phyloP scores from a whole-genome alignment of 2,797 vertebrate genomes.

The Lemur catta region DNA sequence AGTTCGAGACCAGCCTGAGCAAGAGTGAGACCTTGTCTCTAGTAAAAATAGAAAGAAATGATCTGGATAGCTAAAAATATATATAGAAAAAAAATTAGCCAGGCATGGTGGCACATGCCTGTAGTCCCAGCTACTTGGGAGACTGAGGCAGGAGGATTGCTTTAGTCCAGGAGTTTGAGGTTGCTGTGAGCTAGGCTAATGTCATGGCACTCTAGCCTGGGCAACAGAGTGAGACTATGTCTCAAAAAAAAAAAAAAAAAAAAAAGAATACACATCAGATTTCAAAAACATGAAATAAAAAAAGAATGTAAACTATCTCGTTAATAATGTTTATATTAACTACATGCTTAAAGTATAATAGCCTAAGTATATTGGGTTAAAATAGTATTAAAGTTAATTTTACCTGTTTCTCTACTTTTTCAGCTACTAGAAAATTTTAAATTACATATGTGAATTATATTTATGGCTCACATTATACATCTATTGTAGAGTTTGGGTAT shows the following conservation, averaged over 20 bases:
- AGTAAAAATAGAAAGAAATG: no score
- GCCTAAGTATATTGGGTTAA: not conserved
- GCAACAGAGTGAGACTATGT: no score
- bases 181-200: no score
- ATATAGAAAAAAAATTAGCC: no score
- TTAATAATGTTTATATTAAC: not conserved
- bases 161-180: no score
- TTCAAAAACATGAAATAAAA: not conserved
- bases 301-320: not conserved
- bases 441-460: not conserved
- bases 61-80: no score
- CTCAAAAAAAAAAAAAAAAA: constrained; percentile 2
- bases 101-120: no score
- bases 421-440: not conserved
- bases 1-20: no score
- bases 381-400: not conserved
- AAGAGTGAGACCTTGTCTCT: no score
- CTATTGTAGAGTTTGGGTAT: not conserved
- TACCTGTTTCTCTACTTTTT: not conserved
- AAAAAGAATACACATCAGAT: not conserved
- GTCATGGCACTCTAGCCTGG: no score
- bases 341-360: not conserved
- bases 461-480: not conserved
- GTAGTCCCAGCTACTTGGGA: no score
- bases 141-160: no score